Conservation (phyloP, 23 tunicate species). For the Clavelina lepadiformis region DNA sequence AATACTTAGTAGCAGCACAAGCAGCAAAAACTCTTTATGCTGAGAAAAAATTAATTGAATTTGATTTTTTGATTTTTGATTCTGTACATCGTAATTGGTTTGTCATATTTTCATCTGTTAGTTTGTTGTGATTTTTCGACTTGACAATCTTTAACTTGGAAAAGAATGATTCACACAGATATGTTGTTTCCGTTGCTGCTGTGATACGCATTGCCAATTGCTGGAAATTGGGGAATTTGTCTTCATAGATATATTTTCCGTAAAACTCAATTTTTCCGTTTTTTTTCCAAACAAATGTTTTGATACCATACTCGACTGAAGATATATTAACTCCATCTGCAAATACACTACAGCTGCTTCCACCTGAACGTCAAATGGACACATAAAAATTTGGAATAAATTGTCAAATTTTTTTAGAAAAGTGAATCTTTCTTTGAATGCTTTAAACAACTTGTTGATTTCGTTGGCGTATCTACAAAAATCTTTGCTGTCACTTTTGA, state of each 20-base stretch:
- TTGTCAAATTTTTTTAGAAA: background rate
- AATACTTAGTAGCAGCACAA: too few species aligned
- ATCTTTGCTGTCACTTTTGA: too few species aligned
- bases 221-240: slow-evolving; percentile 2
- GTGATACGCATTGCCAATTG: slow-evolving; percentile 14
- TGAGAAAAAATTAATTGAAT: too few species aligned
- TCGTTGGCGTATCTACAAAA: too few species aligned
- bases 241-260: slow-evolving; percentile 3
- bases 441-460: too few species aligned
- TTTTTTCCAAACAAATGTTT: slow-evolving; percentile 1
- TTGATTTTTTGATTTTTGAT: slow-evolving; percentile 6
- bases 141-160: slow-evolving; percentile 11
- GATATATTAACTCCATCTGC: slow-evolving; percentile 1
- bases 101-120: background rate
- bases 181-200: slow-evolving; percentile 4
- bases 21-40: too few species aligned
- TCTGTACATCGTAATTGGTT: slow-evolving; percentile 5
- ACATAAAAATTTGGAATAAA: slow-evolving; percentile 7
- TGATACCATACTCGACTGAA: slow-evolving; percentile 13
- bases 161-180: slow-evolving; percentile 7
- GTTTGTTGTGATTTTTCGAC: background rate
- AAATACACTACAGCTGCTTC: background rate
- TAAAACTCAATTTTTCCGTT: slow-evolving; percentile 19
- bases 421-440: slow-evolving; percentile 15
- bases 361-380: slow-evolving; percentile 7